Base-by-base conservation (phyloP, 2,888 invertebrate species). In the Sarcophaga rosellei region DNA sequence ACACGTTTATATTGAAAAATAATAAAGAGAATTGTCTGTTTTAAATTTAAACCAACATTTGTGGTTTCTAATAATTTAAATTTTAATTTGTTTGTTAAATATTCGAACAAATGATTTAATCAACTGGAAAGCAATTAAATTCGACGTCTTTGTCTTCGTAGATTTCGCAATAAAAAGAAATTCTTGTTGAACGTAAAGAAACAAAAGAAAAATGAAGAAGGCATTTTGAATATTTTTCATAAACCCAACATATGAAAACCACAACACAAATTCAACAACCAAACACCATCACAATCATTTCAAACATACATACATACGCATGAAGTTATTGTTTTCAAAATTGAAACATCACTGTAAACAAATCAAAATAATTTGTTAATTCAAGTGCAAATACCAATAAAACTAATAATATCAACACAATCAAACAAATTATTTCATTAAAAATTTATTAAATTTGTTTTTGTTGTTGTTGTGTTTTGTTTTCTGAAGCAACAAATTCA, bases 1-100 rank as follows among this genome's bases (percentile, higher is more conserved):
- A 81, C 70, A 81, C 81, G 75, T 73, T 21, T 2, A 8, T 53
- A 21, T 17, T 23, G 21, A 23, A 62, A 73, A 47, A n/a, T n/a
- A n/a, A n/a, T n/a, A n/a, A n/a, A n/a, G n/a, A n/a, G n/a, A n/a
- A n/a, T n/a, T n/a, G n/a, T n/a, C n/a, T n/a, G n/a, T n/a, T n/a
- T n/a, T n/a, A n/a, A n/a, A n/a, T n/a, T n/a, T n/a, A n/a, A 17
- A 35, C 57, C 25, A 53, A 57, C 35, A 23, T 61, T 74, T 74
- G 47, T 12, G 62, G 62, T 74, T 47, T 47, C n/a, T 63, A 47
- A 63, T 74, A 63, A 63, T 47, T n/a, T 47, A 63, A 74, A 63
- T 63, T 61, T 44, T 73, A 20, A 44, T 61, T 72, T 20, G 6
- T 61, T 44, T 35, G 10, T 35, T 35, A 35, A 35, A 35, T 35